Evolutionary conservation across 2,797 vertebrate genomes (phyloP), one percentile per base, ranked within the genome.

Genomic region (Rhinella marina): DNA sequence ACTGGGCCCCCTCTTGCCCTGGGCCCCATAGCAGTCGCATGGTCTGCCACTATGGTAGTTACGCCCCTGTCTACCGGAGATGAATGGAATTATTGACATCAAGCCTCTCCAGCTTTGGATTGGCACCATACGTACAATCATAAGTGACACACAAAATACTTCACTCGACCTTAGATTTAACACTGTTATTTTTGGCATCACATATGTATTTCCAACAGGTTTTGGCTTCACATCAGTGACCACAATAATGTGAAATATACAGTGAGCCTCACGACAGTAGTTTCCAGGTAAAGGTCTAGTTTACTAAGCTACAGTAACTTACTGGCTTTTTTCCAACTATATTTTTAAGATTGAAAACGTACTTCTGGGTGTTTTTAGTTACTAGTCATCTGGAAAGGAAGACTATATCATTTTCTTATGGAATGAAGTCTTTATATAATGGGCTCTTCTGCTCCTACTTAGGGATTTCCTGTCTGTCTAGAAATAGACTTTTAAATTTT

Each of bases 391-490:
- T 84, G 82, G 82, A 61, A 62, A 76, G 56, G 57, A 50, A 81
- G 72, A 48, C 41, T 77, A 17, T 19, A 56, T 83, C 70, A 77
- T 87, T 87, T 77, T 83, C 61, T 62, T 68, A 72, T 27, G 66
- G 73, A 56, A 81, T 50, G 41, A n/a, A 29, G 68, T 68, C 59
- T 41, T 56, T 83, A 57, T 59, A 50, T 41, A 61, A 62, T 57
- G 50, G 48, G 27, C 79, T 81, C 78, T 57, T 29, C 13, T 52
- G 32, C 79, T 57, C 17, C n/a, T 61, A 84, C 41, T 48, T 50
- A 64, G 66, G 64, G 82, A 84, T 84, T 88, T 84, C 81, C 73
- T 88, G 82, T 84, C 64, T 84, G 75, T 79, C 81, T 88, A 72
- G 73, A 68, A 87, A 84, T 52, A 79, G 29, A 17, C 61, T 70